Percentiles rank a stretch among this genome's conserved stretches.
phyloP scores from a whole-genome alignment of 2,797 vertebrate genomes.

The Triplophysa bombifrons region DNA sequence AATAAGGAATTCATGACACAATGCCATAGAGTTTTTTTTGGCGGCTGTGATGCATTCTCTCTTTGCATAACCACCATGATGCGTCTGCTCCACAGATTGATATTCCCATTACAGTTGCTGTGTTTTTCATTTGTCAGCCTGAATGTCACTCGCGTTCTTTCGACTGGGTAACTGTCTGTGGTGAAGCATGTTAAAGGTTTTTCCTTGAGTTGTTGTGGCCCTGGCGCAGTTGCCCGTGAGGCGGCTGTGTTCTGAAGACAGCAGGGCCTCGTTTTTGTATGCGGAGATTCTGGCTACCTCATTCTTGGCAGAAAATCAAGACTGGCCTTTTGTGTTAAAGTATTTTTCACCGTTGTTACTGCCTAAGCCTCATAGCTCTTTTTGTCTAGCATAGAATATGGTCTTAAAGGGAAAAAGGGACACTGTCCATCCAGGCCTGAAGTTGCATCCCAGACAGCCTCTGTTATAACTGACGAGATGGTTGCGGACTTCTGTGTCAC shows the following conservation, averaged over 20 bases:
- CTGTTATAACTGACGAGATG: not conserved
- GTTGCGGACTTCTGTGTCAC: not conserved
- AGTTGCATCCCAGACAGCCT: conserved; percentile 1
- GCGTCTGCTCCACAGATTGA: conserved; percentile 38
- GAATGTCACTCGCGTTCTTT: conserved; percentile 11
- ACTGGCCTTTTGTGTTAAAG: conserved; percentile 59
- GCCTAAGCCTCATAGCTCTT: conserved; percentile 30
- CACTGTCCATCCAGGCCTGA: not conserved
- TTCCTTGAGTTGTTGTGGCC: conserved; percentile 47
- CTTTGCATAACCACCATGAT: conserved; percentile 19
- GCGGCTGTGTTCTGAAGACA: conserved; percentile 37
- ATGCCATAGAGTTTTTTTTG: not conserved
- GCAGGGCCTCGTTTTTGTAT: conserved; percentile 35
- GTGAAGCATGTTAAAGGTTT: conserved; percentile 14
- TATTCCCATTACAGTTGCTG: conserved; percentile 15
- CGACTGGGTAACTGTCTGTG: conserved; percentile 18
- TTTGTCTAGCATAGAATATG: conserved; percentile 34
- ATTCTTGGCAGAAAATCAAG: conserved; percentile 56
- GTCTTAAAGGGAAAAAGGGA: conserved; percentile 1
- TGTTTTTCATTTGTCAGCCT: conserved; percentile 35
- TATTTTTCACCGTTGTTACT: conserved; percentile 46
- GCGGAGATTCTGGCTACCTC: conserved; percentile 44
- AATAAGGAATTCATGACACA: conserved; percentile 24
- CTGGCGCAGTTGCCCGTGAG: conserved; percentile 31
- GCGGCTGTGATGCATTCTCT: conserved; percentile 1